A percentile compares a stretch with the other conserved stretches of the same genome.
These are phyloP conservation scores for Torymus texanus DNA, from an alignment of 2,888 invertebrate species.

Conservation along the genomic window DNA sequence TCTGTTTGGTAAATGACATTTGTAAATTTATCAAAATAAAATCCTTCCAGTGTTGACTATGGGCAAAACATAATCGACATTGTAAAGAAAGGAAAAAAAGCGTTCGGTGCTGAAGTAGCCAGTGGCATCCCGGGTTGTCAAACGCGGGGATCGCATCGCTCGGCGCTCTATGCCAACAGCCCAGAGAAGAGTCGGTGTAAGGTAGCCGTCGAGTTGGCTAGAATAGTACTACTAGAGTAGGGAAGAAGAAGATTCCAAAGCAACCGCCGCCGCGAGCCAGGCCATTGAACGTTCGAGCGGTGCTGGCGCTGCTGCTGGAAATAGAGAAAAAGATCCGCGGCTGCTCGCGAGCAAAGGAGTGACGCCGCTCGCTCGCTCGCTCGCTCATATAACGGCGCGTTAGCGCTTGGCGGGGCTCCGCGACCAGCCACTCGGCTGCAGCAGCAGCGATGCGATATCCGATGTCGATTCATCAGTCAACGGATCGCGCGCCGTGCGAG, in stretches of 20 bases:
- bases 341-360: neutral
- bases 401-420: conserved; percentile 9
- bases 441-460: conserved; percentile 53
- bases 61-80: too few species aligned
- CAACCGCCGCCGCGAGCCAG: neutral
- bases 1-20: too few species aligned
- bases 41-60: too few species aligned
- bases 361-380: neutral
- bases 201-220: neutral
- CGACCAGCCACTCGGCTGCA: neutral
- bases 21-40: too few species aligned
- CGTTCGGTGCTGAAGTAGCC: neutral
- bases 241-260: neutral
- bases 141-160: neutral
- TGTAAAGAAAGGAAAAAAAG: neutral
- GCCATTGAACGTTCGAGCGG: conserved; percentile 30
- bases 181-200: neutral
- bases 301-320: neutral
- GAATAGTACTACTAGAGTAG: neutral
- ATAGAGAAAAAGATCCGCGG: conserved; percentile 2
- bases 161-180: neutral
- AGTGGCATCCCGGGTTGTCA: neutral
- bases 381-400: conserved; percentile 32
- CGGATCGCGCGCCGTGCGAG: conserved; percentile 61
- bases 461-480: conserved; percentile 68